Conservation (phyloP, 2,113 vertebrate genomes). For the Hyla sarda region DNA sequence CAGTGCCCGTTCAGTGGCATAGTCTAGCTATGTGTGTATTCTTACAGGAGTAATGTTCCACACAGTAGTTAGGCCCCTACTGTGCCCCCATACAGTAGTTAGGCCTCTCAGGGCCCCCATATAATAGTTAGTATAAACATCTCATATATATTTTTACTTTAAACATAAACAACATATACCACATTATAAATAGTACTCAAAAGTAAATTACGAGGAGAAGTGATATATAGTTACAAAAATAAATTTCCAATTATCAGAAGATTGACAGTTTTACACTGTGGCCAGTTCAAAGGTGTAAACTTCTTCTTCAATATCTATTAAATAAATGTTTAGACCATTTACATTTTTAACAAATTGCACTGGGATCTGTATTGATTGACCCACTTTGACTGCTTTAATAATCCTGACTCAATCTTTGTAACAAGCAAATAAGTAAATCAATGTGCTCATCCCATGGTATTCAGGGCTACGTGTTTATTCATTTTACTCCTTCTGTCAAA, state of each 20-base stretch:
- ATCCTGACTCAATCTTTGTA: neutral
- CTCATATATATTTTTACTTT: too few species aligned
- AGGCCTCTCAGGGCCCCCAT: too few species aligned
- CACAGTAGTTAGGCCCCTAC: too few species aligned
- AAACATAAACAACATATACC: too few species aligned
- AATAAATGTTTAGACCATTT: slow-evolving; percentile 12
- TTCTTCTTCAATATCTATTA: neutral
- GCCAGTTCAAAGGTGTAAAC: neutral
- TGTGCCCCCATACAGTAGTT: too few species aligned
- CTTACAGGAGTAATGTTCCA: too few species aligned
- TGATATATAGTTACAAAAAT: neutral
- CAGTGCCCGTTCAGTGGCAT: too few species aligned
- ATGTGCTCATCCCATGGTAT: neutral
- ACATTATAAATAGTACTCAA: neutral
- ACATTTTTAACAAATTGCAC: slow-evolving; percentile 15
- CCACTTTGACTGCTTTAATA: slow-evolving; percentile 3
- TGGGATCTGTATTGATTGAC: neutral
- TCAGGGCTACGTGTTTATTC: neutral
- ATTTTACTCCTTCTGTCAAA: neutral
- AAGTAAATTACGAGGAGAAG: neutral
- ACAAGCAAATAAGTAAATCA: slow-evolving; percentile 21
- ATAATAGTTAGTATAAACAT: too few species aligned
- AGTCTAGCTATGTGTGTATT: too few species aligned
- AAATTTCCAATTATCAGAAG: neutral
- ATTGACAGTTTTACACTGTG: neutral